Base-by-base conservation (phyloP, 1,140 invertebrate genomes). In the Protaetia brevitarsis region DNA sequence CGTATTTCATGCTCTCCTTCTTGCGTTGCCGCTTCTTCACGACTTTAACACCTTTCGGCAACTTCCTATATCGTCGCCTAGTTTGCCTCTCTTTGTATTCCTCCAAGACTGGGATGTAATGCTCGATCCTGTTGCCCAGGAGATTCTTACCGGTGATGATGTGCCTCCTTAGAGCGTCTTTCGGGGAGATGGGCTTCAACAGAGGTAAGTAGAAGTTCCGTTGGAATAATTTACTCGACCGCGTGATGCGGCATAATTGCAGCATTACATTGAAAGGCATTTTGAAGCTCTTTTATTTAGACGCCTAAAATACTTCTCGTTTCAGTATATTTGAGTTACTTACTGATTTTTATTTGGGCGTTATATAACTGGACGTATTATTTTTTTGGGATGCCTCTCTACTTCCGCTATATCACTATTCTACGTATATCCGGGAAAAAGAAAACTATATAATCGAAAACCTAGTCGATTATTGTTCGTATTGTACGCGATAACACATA, bases 151-250 rank as follows among this genome's bases (percentile, higher is more conserved):
- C 75, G 27, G 74, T 77, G 31, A 77, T 74, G 59, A 77, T 72
- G 51, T 75, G 73, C 58, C 71, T 67, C 64, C 88, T 82, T 73
- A 89, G 88, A 0, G 90, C 91, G 73, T 91, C 90, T 1, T 88
- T 89, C 1, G 90, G 90, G 59, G 89, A 91, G 60, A 93, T 88
- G 0, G 89, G 90, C 8, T 90, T 89, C 57, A 93, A 79, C 26
- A 94, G 80, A 2, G 91, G 91, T 72, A 93, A 90, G 74, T 92
- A 93, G 79, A 92, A 90, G 29, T 90, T 88, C 69, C 91, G 89
- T 60, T 91, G 90, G 69, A 93, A 83, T 66, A 89, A 87, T 64
- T 89, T 84, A 76, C 89, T 90, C 72, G 85, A 86, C 45, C 91
- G 90, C 37, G 91, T 93, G 67, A 94, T 92, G 75, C 90, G 86